Conservation (phyloP, 1,140 invertebrate species). For the Hetaerina americana region DNA sequence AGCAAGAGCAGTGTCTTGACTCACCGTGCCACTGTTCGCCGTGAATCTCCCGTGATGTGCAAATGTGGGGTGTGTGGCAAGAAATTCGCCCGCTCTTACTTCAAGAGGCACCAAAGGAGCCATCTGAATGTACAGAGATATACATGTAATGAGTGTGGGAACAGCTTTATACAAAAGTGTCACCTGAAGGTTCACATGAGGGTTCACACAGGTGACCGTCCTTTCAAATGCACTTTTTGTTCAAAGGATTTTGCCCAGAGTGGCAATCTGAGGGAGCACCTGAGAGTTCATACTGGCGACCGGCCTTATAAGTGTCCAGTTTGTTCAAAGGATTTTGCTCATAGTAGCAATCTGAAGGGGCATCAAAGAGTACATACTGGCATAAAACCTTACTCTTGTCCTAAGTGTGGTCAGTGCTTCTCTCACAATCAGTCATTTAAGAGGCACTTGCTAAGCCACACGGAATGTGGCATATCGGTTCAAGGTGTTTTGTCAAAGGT, state of each 20-base stretch:
- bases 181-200: slow-evolving; percentile 15
- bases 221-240: background rate
- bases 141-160: slow-evolving; percentile 37
- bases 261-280: background rate
- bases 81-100: background rate
- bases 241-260: background rate
- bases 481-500: no score
- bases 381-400: background rate
- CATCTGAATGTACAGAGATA: background rate
- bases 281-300: background rate
- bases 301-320: background rate
- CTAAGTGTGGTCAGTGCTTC: slow-evolving; percentile 2
- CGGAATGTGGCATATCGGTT: no score
- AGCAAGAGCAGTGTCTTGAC: no score
- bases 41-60: no score
- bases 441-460: no score
- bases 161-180: slow-evolving; percentile 27
- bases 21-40: no score
- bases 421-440: background rate
- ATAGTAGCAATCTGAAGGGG: background rate
- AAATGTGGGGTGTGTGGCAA: background rate
- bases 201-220: background rate
- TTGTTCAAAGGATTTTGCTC: background rate
- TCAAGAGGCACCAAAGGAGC: background rate
- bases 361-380: background rate